Conservation (phyloP, 2,888 invertebrate species). For the Syritta pipiens region DNA sequence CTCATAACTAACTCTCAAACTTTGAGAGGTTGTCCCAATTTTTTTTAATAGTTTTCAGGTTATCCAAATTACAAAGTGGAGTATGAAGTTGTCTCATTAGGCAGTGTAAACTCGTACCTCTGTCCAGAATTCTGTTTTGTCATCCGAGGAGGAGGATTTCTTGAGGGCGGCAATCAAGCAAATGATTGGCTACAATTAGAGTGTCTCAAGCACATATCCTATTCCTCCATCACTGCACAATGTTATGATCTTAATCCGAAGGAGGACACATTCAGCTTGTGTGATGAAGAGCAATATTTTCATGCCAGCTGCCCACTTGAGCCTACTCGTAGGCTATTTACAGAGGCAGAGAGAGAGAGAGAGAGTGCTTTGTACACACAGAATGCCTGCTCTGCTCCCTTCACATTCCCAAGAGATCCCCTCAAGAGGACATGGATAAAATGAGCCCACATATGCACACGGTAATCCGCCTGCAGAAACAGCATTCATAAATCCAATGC, state of each 20-base stretch:
- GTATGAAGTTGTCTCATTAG: conserved; percentile 30
- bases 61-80: neutral
- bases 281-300: conserved; percentile 43
- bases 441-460: conserved; percentile 50
- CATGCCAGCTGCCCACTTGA: conserved; percentile 63
- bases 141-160: neutral
- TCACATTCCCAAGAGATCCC: conserved; percentile 51
- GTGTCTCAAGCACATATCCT: conserved; percentile 67
- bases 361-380: conserved; percentile 53
- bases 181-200: conserved; percentile 69
- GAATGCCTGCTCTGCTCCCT: conserved; percentile 48
- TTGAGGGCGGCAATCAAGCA: conserved; percentile 61
- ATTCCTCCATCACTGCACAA: conserved; percentile 29
- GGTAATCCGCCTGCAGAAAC: conserved; percentile 57
- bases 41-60: conserved; percentile 26
- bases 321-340: conserved; percentile 36
- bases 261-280: conserved; percentile 50
- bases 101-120: conserved; percentile 40
- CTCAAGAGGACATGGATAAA: conserved; percentile 58
- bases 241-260: conserved; percentile 56
- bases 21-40: conserved; percentile 9
- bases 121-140: conserved; percentile 10
- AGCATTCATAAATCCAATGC: conserved; percentile 50
- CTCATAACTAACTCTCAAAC: conserved; percentile 16
- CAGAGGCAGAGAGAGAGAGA: too few relatives aligned